Percentiles rank a stretch among this genome's conserved stretches.
Evolutionary conservation across 2,888 invertebrate genomes (phyloP).

Genomic region (Arctia plantaginis): DNA sequence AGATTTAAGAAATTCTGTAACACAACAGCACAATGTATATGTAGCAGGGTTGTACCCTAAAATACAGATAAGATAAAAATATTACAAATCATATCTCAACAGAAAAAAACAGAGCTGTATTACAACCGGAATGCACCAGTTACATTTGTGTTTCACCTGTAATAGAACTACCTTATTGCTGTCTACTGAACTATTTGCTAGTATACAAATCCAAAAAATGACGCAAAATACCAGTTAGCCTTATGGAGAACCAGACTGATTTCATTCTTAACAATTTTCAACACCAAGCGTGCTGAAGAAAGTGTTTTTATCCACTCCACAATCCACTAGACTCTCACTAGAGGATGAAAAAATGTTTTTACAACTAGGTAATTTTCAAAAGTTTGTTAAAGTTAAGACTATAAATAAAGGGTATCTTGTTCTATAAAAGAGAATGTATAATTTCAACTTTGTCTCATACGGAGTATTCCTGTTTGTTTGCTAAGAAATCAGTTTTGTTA

Average conservation of each 20-base stretch:
- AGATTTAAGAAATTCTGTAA: too few relatives aligned
- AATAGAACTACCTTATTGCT: not conserved
- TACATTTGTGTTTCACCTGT: not conserved
- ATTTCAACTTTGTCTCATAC: not conserved
- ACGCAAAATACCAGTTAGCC: too few relatives aligned
- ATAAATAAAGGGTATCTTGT: not conserved
- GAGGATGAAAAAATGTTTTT: not conserved
- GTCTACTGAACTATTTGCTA: too few relatives aligned
- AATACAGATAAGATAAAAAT: not conserved
- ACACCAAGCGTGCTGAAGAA: not conserved
- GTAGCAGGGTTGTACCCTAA: not conserved
- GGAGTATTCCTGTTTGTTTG: not conserved
- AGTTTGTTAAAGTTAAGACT: too few relatives aligned
- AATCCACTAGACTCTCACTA: too few relatives aligned
- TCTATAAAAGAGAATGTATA: not conserved
- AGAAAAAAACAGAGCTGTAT: not conserved
- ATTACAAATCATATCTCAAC: not conserved
- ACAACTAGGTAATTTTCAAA: not conserved
- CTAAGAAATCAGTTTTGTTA: slow-evolving; percentile 13
- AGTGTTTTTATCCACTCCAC: not conserved
- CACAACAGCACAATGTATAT: too few relatives aligned
- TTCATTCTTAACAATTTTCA: not conserved
- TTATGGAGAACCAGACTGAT: not conserved
- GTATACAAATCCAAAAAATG: too few relatives aligned
- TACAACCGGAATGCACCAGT: not conserved